These are phyloP conservation scores for Chymomyza caudatula DNA, from an alignment of 2,888 invertebrate genomes.

Conservation along the genomic window DNA sequence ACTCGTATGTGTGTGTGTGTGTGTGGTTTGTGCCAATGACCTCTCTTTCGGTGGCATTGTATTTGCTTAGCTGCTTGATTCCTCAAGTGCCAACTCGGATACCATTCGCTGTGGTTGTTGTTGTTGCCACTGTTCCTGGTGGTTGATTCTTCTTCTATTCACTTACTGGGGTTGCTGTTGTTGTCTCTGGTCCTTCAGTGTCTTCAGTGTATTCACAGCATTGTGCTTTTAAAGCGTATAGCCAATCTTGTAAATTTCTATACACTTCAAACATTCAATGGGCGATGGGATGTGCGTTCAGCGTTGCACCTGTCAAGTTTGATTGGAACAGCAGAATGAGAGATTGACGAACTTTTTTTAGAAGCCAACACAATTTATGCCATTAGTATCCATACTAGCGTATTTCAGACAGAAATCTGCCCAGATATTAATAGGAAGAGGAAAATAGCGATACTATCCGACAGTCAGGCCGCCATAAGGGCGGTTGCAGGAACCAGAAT, in stretches of 20 bases:
- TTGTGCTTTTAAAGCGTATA: background rate
- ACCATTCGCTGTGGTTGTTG: background rate
- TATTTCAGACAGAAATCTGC: too few species aligned
- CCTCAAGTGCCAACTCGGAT: conserved; percentile 4
- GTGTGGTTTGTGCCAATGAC: background rate
- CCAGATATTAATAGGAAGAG: too few species aligned
- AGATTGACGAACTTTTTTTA: too few species aligned
- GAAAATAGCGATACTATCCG: too few species aligned
- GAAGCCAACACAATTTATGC: too few species aligned
- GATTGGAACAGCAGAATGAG: too few species aligned
- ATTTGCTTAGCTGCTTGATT: conserved; percentile 23
- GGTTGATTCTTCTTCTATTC: background rate
- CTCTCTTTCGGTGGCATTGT: conserved; percentile 6
- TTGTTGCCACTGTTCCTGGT: background rate
- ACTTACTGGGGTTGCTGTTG: background rate
- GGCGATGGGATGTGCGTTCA: background rate
- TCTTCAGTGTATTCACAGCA: background rate
- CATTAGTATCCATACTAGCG: too few species aligned
- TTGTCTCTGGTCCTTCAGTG: background rate
- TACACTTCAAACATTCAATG: too few species aligned
- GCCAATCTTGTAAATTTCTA: background rate
- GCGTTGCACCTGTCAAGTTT: background rate
- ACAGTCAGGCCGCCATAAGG: too few species aligned
- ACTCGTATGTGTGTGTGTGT: background rate
- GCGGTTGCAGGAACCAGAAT: too few species aligned